Evolutionary conservation across 1,140 invertebrate genomes (phyloP).

Genomic region (Ganaspis sp.): DNA sequence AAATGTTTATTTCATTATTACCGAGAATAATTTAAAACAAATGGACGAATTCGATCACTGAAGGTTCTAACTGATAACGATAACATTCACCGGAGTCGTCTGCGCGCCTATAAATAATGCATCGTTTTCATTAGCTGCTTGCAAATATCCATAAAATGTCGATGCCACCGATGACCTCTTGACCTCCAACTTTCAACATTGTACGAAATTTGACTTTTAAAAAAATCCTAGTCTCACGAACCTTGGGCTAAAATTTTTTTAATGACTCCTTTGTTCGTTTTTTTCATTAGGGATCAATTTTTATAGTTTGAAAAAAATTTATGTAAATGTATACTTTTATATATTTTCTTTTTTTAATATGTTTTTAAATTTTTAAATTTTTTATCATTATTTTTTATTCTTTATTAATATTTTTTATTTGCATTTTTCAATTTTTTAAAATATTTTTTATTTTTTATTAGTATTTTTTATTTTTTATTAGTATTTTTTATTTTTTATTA

Average conservation of each 20-base stretch:
- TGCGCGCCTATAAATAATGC: conserved; percentile 60
- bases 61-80: neutral
- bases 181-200: conserved; percentile 22
- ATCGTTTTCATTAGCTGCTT: conserved; percentile 50
- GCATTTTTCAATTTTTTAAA: neutral
- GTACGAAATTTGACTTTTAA: neutral
- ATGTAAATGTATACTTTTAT: too few relatives aligned
- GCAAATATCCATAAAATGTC: conserved; percentile 59
- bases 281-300: too few relatives aligned
- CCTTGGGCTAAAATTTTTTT: neutral
- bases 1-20: neutral
- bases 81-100: conserved; percentile 8
- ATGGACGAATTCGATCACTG: neutral
- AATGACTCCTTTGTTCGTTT: too few relatives aligned
- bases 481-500: too few relatives aligned
- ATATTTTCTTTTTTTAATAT: too few relatives aligned
- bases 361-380: too few relatives aligned
- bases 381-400: too few relatives aligned
- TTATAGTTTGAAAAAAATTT: too few relatives aligned
- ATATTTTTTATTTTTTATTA: neutral
- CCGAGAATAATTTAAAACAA: neutral
- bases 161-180: conserved; percentile 55
- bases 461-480: too few relatives aligned
- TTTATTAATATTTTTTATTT: neutral
- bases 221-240: neutral